phyloP scores from a whole-genome alignment of 2,797 vertebrate species.

The Pelobates cultripes region DNA sequence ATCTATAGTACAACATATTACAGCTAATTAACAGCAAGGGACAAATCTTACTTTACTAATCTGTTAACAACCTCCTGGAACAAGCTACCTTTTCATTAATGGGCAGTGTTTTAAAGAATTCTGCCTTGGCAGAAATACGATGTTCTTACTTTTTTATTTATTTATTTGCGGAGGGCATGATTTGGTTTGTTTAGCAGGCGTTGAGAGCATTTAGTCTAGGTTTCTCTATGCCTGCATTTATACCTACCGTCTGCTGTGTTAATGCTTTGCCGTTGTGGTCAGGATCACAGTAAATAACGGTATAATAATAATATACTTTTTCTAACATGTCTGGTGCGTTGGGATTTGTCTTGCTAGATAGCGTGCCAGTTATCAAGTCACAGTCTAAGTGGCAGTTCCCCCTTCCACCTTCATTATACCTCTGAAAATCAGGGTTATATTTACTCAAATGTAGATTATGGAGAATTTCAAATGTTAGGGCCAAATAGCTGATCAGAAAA shows the following conservation, averaged over 20 bases:
- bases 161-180: not conserved
- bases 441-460: no score
- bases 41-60: no score
- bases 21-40: no score
- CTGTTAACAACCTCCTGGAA: not conserved
- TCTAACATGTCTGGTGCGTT: constrained; percentile 17
- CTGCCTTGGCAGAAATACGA: not conserved
- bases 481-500: no score
- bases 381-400: not conserved
- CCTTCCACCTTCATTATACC: no score
- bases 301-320: not conserved
- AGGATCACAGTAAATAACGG: not conserved
- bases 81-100: not conserved
- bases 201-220: constrained; percentile 40
- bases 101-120: not conserved
- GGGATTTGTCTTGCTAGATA: constrained; percentile 16
- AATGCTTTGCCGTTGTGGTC: not conserved
- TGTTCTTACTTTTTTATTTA: not conserved
- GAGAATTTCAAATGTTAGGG: no score
- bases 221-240: constrained; percentile 36
- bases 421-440: no score
- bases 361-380: not conserved
- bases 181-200: constrained; percentile 18
- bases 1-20: no score
- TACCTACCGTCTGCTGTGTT: not conserved